These are phyloP conservation scores for Bovichtus diacanthus DNA, from an alignment of 2,797 vertebrate genomes.

Conservation along the genomic window DNA sequence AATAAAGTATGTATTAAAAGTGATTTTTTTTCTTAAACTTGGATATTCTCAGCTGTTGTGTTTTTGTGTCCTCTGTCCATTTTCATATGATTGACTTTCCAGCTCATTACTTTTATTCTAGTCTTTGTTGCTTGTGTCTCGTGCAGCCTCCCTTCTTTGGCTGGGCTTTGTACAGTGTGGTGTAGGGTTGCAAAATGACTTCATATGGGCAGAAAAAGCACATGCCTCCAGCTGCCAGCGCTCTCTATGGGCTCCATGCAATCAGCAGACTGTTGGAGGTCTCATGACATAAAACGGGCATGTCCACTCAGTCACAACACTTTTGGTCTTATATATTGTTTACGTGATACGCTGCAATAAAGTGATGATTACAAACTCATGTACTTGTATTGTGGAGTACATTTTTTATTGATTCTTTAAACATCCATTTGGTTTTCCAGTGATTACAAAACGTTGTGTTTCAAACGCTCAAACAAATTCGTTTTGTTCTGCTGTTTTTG, in stretches of 20 bases:
- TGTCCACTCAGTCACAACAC: constrained; percentile 81
- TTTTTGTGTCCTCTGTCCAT: constrained; percentile 81
- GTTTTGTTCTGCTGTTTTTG: constrained; percentile 7
- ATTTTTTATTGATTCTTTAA: constrained; percentile 60
- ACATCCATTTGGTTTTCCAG: constrained; percentile 1
- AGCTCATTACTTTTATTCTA: constrained; percentile 75
- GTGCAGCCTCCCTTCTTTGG: constrained; percentile 72
- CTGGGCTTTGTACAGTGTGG: constrained; percentile 74
- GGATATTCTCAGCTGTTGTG: constrained; percentile 82
- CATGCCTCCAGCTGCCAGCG: constrained; percentile 67
- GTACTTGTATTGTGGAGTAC: constrained; percentile 49
- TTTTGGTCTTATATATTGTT: constrained; percentile 86
- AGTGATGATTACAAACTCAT: constrained; percentile 75
- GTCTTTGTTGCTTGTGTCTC: constrained; percentile 75
- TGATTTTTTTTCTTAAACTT: constrained; percentile 88
- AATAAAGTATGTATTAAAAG: constrained; percentile 87
- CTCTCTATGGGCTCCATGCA: constrained; percentile 65
- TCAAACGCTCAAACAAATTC: neutral
- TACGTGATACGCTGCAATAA: constrained; percentile 83
- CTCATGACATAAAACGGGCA: constrained; percentile 74
- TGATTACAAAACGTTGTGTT: constrained; percentile 9
- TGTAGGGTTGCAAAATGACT: constrained; percentile 76
- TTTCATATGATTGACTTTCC: constrained; percentile 81
- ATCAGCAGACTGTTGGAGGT: constrained; percentile 68
- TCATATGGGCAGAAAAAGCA: constrained; percentile 70